Evolutionary conservation across 2,113 vertebrate species (phyloP).

Genomic region (Sinocyclocheilus rhinocerous): DNA sequence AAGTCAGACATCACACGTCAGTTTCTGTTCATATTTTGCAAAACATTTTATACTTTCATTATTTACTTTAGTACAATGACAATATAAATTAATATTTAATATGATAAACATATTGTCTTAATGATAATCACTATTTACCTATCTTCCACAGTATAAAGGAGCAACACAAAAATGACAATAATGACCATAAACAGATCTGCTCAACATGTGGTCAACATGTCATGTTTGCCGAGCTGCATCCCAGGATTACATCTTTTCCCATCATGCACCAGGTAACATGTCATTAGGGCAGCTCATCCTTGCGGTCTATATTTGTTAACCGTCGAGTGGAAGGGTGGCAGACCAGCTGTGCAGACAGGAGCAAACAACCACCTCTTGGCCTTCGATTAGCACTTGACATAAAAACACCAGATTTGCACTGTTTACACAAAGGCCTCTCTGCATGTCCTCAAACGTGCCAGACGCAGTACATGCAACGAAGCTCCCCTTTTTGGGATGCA

Average conservation of each 20-base stretch:
- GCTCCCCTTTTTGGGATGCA: background rate
- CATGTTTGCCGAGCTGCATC: constrained; percentile 36
- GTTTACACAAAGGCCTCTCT: constrained; percentile 41
- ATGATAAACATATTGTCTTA: background rate
- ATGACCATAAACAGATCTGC: background rate
- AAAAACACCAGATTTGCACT: constrained; percentile 43
- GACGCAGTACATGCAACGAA: constrained; percentile 13
- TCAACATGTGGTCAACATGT: constrained; percentile 15
- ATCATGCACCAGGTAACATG: constrained; percentile 55
- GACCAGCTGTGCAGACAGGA: constrained; percentile 1
- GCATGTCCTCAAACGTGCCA: constrained; percentile 43
- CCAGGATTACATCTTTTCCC: constrained; percentile 42
- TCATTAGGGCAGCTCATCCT: constrained; percentile 55
- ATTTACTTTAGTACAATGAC: background rate
- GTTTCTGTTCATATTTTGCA: background rate
- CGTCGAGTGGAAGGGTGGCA: constrained; percentile 14
- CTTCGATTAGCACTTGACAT: constrained; percentile 29
- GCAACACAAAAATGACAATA: background rate
- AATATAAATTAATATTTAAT: background rate
- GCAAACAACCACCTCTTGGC: constrained; percentile 19
- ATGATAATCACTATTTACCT: background rate
- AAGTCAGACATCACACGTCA: background rate
- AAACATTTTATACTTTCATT: background rate
- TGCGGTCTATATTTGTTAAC: constrained; percentile 38
- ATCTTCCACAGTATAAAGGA: background rate